Conservation (phyloP, 2,113 vertebrate species). For the Chaetops frenatus region DNA sequence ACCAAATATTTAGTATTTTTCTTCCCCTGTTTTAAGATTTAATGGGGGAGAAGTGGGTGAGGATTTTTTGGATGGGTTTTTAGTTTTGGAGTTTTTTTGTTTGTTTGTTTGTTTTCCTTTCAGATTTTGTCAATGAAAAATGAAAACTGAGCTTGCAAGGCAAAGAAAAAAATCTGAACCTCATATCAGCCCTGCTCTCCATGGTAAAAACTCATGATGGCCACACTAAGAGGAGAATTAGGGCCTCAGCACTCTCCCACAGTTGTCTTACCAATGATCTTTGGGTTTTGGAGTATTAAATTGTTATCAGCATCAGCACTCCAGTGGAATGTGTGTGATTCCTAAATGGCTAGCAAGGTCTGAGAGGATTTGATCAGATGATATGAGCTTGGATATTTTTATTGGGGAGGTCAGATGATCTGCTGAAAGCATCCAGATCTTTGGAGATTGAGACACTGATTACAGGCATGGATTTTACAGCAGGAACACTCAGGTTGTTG, state of each 20-base stretch:
- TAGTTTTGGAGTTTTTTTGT: background rate
- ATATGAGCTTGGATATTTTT: slow-evolving; percentile 10
- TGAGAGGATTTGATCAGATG: slow-evolving; percentile 24
- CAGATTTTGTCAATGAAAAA: background rate
- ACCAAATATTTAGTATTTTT: background rate
- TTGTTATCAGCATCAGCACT: background rate
- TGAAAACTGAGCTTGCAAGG: background rate
- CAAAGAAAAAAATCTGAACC: rapidly evolving
- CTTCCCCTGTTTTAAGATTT: background rate
- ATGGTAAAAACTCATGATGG: background rate
- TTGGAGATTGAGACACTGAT: background rate
- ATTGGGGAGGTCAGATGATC: background rate
- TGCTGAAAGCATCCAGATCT: background rate
- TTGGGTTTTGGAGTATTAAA: background rate
- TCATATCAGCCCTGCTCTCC: background rate
- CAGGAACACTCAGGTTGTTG: background rate
- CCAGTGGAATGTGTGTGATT: background rate
- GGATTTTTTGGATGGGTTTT: rapidly evolving
- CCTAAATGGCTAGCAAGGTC: background rate
- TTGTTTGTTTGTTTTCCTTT: background rate
- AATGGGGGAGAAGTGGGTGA: too few relatives aligned
- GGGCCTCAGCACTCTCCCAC: background rate
- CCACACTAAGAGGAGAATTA: background rate
- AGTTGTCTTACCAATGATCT: background rate
- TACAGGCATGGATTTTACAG: background rate